phyloP scores from a whole-genome alignment of 2,113 vertebrate genomes.

The Tyto alba region DNA sequence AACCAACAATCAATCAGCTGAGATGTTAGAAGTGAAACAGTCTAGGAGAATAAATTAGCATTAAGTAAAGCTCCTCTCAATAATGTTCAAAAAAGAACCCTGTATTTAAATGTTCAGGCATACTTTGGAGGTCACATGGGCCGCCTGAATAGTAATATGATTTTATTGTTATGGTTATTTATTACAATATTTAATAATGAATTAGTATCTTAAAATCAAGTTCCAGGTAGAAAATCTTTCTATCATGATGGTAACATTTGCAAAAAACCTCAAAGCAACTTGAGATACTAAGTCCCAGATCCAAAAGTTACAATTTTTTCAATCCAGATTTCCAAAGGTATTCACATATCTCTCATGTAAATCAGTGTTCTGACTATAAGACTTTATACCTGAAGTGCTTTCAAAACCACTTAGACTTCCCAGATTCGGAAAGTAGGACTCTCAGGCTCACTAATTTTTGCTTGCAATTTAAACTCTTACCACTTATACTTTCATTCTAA shows the following conservation, averaged over 20 bases:
- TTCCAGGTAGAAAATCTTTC: background rate
- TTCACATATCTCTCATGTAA: background rate
- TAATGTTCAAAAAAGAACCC: no score
- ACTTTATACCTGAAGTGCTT: background rate
- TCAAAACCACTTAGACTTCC: background rate
- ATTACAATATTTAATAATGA: background rate
- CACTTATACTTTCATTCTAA: background rate
- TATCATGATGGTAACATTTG: background rate
- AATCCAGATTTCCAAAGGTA: background rate
- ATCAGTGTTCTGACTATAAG: background rate
- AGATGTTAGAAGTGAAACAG: background rate
- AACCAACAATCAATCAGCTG: constrained; percentile 8
- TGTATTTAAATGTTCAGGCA: background rate
- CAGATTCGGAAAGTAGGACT: background rate
- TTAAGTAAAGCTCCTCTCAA: no score
- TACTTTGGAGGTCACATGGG: background rate
- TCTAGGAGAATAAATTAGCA: background rate
- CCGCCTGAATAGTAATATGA: background rate
- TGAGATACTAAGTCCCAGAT: background rate
- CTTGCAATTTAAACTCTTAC: background rate
- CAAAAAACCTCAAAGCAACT: background rate
- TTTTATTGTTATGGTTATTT: background rate
- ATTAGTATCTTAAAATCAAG: background rate
- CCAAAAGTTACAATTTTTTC: background rate
- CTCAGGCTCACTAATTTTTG: background rate